Evolutionary conservation across 64 coral and sea anemone genomes (phyloP).

Genomic region (Montipora capricornis): DNA sequence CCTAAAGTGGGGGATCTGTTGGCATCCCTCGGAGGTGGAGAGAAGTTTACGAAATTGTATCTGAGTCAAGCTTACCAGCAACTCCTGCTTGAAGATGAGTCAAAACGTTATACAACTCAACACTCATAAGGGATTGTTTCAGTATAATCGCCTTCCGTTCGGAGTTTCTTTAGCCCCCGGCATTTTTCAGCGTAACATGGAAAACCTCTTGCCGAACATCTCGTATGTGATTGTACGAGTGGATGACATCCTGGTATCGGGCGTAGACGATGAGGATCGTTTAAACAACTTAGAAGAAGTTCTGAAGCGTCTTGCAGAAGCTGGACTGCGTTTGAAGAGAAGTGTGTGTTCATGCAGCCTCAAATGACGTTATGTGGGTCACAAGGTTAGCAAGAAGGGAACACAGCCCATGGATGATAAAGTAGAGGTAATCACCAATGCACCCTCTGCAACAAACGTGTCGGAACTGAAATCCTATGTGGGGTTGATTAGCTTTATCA

Average conservation of each 20-base stretch:
- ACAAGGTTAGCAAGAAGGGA: too few species aligned
- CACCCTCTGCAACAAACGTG: too few species aligned
- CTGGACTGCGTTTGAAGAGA: background rate
- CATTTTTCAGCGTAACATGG: constrained; percentile 41
- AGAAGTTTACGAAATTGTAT: background rate
- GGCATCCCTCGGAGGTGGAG: background rate
- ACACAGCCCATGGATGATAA: too few species aligned
- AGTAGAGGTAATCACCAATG: too few species aligned
- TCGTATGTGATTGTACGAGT: background rate
- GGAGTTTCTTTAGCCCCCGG: constrained; percentile 29
- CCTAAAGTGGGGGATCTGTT: too few species aligned
- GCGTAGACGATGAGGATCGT: background rate
- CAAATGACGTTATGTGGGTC: background rate
- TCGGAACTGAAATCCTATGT: background rate
- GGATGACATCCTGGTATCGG: constrained; percentile 32
- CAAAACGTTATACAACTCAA: background rate
- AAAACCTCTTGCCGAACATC: constrained; percentile 11
- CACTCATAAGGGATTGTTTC: constrained; percentile 21
- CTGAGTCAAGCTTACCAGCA: constrained; percentile 11
- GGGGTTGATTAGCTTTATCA: background rate
- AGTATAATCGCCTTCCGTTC: constrained; percentile 13
- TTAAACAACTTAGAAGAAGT: background rate
- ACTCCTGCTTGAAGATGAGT: background rate
- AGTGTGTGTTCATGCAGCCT: background rate
- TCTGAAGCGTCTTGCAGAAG: background rate